These are phyloP conservation scores for Oenanthe oenanthe DNA, from an alignment of 2,113 vertebrate species.

Conservation along the genomic window DNA sequence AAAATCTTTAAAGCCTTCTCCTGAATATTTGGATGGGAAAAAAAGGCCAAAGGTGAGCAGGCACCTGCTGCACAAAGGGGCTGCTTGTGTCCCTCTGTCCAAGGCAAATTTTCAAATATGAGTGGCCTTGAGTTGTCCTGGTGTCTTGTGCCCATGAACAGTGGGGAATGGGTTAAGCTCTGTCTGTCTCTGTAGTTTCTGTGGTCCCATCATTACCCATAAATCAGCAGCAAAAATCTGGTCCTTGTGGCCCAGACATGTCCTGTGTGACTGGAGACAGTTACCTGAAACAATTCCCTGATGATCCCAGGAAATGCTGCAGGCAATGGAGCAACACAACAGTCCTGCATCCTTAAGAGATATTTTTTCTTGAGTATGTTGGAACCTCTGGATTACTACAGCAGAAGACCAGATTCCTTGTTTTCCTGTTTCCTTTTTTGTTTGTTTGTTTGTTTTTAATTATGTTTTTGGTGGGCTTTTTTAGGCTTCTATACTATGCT, in stretches of 20 bases:
- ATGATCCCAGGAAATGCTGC: background rate
- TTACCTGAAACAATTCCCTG: background rate
- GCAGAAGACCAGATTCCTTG: background rate
- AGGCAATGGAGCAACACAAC: background rate
- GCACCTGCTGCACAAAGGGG: background rate
- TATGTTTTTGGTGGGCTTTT: background rate
- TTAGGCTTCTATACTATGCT: background rate
- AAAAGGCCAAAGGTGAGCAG: background rate
- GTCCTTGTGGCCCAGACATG: accelerated
- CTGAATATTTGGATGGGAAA: background rate
- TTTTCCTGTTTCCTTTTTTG: background rate
- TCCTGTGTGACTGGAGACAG: accelerated
- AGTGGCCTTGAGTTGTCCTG: background rate
- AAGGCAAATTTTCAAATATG: background rate
- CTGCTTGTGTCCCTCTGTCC: background rate
- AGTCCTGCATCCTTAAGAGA: background rate
- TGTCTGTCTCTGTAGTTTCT: background rate
- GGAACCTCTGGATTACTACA: background rate
- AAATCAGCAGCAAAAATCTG: background rate
- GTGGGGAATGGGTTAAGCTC: background rate
- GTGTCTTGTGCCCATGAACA: background rate
- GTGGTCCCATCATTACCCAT: background rate
- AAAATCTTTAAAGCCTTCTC: background rate
- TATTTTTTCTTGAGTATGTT: background rate
- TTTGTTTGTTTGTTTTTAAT: background rate